Percentiles rank a stretch among this genome's conserved stretches.
Conservation (phyloP, 2,113 vertebrate genomes). For the Pelodiscus sinensis region DNA sequence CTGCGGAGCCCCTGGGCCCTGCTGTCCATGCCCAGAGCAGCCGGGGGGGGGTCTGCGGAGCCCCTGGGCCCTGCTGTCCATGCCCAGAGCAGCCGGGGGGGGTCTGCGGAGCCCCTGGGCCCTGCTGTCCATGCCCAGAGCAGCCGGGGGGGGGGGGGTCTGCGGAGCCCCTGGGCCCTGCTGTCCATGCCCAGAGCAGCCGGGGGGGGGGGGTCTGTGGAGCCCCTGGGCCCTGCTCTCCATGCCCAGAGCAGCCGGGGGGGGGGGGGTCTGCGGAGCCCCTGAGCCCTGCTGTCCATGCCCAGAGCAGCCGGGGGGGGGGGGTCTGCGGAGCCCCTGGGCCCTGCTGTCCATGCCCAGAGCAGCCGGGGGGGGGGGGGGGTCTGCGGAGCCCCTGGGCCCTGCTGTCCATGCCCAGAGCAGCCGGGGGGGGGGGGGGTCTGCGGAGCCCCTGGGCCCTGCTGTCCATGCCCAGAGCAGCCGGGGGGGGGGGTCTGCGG, state of each 20-base stretch:
- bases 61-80: too few species aligned
- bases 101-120: too few species aligned
- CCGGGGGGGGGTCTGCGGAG: too few species aligned
- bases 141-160: too few species aligned
- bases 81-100: not conserved
- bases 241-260: not conserved
- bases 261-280: not conserved
- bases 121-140: not conserved
- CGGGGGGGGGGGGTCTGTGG: too few species aligned
- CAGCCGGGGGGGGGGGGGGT: not conserved
- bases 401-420: too few species aligned
- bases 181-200: not conserved
- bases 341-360: too few species aligned
- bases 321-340: not conserved
- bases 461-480: not conserved
- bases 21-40: not conserved
- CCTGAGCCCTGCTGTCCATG: too few species aligned
- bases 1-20: too few species aligned
- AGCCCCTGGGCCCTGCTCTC: too few species aligned
- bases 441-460: not conserved
- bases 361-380: not conserved
- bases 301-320: not conserved
- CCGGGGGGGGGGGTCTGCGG: not conserved
- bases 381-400: not conserved
- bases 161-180: too few species aligned